Evolutionary conservation across 2,888 invertebrate species (phyloP), one percentile per base, ranked within the genome.

Genomic region (Caenorhabditis sp.): DNA sequence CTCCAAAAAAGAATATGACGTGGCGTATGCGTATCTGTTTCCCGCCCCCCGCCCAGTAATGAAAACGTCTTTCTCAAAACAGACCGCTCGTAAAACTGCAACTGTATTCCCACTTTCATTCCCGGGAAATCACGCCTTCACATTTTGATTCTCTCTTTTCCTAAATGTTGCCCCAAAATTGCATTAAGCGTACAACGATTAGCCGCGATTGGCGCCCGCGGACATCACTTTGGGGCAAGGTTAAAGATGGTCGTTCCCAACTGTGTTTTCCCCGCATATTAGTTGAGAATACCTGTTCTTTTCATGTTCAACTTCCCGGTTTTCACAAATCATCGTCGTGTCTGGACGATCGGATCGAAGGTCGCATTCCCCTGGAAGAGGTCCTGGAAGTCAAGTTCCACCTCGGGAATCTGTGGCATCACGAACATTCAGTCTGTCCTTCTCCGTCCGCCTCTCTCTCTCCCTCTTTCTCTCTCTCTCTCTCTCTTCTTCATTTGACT

Each of bases 361-460:
- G n/a, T n/a, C n/a, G n/a, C n/a, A n/a, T n/a, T 37, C 37, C 13
- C 37, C 8, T 17, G 15, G 41, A 13, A 5, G 37, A 37, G n/a
- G n/a, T 37, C 37, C 5, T 3, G 13, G 37, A 13, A 6, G 37
- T 37, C 3, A 5, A 37, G 37, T 13, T 37, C n/a, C 13, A 13
- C 37, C 13, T 37, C 43, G 15, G 13, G 43, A 43, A 39, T 39
- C n/a, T n/a, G n/a, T 35, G 55, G 43, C 63, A 65, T 65, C 55
- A 46, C 55, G 65, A 65, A 65, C 65, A 65, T 65, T 65, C 65
- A n/a, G n/a, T n/a, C n/a, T n/a, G n/a, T 43, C 53, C 37, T 65
- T 15, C 46, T 39, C 13, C 35, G 20, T 43, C 63, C 15, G 13
- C 17, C 61, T 62, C 52, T 52, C 32, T 27, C 1, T 48, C 27